Evolutionary conservation across 2,797 vertebrate genomes (phyloP), one percentile per base, ranked within the genome.

Genomic region (Ateles fusciceps): DNA sequence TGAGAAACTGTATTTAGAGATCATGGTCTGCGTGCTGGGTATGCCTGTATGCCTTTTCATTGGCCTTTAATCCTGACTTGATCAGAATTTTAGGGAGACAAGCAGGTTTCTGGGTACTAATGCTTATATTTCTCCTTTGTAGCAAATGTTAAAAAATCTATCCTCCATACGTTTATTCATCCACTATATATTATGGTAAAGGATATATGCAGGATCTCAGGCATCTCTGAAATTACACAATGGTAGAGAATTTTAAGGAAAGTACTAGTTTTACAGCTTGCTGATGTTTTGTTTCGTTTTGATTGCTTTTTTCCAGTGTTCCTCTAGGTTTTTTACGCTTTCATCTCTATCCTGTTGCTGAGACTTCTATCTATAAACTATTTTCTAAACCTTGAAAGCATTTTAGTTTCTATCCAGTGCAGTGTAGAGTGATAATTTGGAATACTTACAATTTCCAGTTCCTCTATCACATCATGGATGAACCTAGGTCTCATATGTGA

Each of bases 341-440:
- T 28, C 48, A 7, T 10, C 7, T 57, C 24, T 39, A 42, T 33
- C 30, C 8, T 28, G 9, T 78, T 64, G 39, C 52, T 92, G 28
- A 75, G 42, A 83, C 55, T 90, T 96, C 7, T 59, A 85, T 26
- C 52, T 85, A 55, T 71, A 79, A 91, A 24, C 28, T 71, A 71
- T 92, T 91, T 95, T 95, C 28, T 83, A 95, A 50, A 64, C 55
- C 61, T 84, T 72, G 89, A 95, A 24, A 85, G 44, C 92, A 19
- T 71, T 94, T 26, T 28, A 44, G 26, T 90, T 95, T 92, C 78
- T 86, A 15, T 87, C 46, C 42, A 75, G 61, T 92, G 14, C 52
- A 36, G 10, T 90, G 7, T 52, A 79, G 75, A 90, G 59, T 52
- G 26, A 33, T 95, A 85, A 81, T 59, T 90, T 85, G 61, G 78